Conservation (phyloP, 2,113 vertebrate species). For the Neolamprologus tretocephalus region DNA sequence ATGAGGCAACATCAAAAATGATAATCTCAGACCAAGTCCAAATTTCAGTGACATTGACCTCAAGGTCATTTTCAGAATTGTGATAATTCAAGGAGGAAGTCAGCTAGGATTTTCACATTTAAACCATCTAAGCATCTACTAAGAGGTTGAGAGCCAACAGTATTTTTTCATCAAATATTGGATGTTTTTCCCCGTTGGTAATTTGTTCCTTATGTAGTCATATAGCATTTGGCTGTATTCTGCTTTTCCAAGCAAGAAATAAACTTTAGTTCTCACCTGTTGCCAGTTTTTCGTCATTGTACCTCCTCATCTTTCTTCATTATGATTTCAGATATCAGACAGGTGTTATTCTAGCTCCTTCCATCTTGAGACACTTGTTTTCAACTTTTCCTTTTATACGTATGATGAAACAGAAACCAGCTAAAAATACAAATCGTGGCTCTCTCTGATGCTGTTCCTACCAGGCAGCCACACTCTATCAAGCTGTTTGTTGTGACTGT, state of each 20-base stretch:
- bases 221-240: background rate
- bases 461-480: slow-evolving; percentile 4
- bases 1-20: background rate
- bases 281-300: background rate
- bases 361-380: background rate
- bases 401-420: background rate
- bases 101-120: background rate
- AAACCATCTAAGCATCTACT: background rate
- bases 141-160: background rate
- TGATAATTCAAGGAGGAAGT: background rate
- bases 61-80: background rate
- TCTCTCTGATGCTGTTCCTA: background rate
- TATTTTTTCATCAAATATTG: background rate
- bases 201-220: background rate
- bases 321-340: background rate
- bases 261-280: background rate
- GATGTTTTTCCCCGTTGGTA: background rate
- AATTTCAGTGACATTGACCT: background rate
- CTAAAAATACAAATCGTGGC: background rate
- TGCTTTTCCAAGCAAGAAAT: background rate
- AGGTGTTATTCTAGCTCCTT: background rate
- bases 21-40: background rate
- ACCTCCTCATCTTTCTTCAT: background rate
- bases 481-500: slow-evolving; percentile 43
- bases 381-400: background rate